phyloP scores from a whole-genome alignment of 1,140 invertebrate genomes.

The Atta colombica region DNA sequence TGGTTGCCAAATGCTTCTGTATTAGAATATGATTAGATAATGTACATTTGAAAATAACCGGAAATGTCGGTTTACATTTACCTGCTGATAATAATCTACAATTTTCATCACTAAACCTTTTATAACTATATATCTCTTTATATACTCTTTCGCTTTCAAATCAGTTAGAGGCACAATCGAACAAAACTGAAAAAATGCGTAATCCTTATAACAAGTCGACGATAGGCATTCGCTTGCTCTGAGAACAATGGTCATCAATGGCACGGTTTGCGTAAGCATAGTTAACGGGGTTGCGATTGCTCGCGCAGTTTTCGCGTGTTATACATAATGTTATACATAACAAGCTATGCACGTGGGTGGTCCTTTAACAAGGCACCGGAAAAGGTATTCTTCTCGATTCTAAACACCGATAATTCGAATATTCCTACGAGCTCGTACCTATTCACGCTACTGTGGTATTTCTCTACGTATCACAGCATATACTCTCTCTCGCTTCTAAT shows the following conservation, averaged over 20 bases:
- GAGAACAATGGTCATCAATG: constrained; percentile 27
- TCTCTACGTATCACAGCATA: not conserved
- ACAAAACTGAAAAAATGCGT: not conserved
- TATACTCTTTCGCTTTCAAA: not conserved
- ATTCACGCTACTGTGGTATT: not conserved
- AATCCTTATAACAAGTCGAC: constrained; percentile 8
- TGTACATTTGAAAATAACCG: constrained; percentile 3
- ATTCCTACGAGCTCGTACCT: not conserved
- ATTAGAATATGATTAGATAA: constrained; percentile 18
- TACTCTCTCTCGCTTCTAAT: constrained; percentile 1
- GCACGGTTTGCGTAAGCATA: constrained; percentile 17
- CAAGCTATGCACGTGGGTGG: constrained; percentile 10
- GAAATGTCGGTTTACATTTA: not conserved
- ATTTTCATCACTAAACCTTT: constrained; percentile 8
- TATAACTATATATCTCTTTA: not conserved
- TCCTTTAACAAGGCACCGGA: constrained; percentile 39
- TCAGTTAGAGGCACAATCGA: not conserved
- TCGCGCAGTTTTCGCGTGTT: not conserved
- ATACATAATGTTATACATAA: not conserved
- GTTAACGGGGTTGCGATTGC: constrained; percentile 16
- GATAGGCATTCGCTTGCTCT: not conserved
- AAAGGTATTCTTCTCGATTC: constrained; percentile 46
- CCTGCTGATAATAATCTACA: constrained; percentile 6
- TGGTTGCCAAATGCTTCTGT: constrained; percentile 21
- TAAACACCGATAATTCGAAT: constrained; percentile 38